Evolutionary conservation across 2,888 invertebrate genomes (phyloP).

Genomic region (Drosophila neonasuta): DNA sequence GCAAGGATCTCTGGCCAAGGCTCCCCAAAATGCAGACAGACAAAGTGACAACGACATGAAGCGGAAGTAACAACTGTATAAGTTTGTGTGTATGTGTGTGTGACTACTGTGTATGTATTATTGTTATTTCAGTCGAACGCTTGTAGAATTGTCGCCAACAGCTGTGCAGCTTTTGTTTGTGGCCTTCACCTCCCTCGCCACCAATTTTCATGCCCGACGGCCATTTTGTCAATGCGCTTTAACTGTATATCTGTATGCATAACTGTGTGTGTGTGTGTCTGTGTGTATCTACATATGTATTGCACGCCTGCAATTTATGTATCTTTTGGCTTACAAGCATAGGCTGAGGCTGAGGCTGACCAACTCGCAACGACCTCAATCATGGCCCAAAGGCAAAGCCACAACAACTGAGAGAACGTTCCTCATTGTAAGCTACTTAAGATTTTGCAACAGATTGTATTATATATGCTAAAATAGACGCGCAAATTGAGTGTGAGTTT

Average conservation of each 20-base stretch:
- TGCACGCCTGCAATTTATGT: constrained; percentile 72
- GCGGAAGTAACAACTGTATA: constrained; percentile 71
- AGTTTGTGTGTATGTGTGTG: constrained; percentile 25
- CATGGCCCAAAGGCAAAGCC: constrained; percentile 32
- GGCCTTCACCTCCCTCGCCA: constrained; percentile 3
- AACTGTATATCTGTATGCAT: constrained; percentile 12
- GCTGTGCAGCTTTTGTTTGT: constrained; percentile 56
- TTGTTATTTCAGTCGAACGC: constrained; percentile 71
- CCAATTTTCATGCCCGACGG: constrained; percentile 25
- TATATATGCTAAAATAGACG: constrained; percentile 73
- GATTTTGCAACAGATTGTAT: constrained; percentile 73
- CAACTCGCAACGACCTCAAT: constrained; percentile 55
- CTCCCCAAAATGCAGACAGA: constrained; percentile 18
- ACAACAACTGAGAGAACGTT: constrained; percentile 31
- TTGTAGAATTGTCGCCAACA: constrained; percentile 74
- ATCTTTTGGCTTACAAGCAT: constrained; percentile 73
- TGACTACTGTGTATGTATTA: constrained; percentile 42
- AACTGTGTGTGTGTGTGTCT: constrained; percentile 6
- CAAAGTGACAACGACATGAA: constrained; percentile 67
- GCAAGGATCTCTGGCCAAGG: constrained; percentile 3
- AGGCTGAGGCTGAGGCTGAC: constrained; percentile 27
- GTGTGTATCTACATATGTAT: constrained; percentile 12
- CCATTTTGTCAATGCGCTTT: constrained; percentile 49
- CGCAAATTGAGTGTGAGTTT: constrained; percentile 76
- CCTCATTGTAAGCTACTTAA: constrained; percentile 74